These are phyloP conservation scores for Tympanuchus pallidicinctus DNA, from an alignment of 2,113 vertebrate species.

Conservation along the genomic window DNA sequence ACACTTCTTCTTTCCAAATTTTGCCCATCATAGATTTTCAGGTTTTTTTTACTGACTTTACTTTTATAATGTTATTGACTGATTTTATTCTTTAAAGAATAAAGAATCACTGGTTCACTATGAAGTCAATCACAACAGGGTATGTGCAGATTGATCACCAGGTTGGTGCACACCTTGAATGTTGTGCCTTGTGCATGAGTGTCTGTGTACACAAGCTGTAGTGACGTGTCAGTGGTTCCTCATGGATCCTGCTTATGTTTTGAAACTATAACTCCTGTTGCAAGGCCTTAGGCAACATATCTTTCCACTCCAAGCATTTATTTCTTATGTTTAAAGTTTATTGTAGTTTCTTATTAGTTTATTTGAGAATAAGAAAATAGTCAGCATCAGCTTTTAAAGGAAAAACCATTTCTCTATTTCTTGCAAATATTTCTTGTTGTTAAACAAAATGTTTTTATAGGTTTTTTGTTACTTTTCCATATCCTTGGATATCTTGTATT, in stretches of 20 bases:
- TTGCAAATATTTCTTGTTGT: not conserved
- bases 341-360: conserved; percentile 31
- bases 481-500: not conserved
- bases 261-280: not conserved
- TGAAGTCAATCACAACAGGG: not conserved
- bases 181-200: conserved; percentile 20
- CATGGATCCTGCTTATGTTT: not conserved
- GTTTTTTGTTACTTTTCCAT: conserved; percentile 17
- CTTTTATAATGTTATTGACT: conserved; percentile 44
- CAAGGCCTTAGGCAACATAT: not conserved
- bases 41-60: conserved; percentile 35
- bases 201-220: not conserved
- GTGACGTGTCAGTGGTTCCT: not conserved
- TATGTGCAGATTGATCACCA: not conserved
- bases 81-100: not conserved
- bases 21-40: conserved; percentile 12
- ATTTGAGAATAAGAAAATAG: conserved; percentile 26
- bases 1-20: not conserved
- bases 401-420: conserved; percentile 24
- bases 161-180: not conserved
- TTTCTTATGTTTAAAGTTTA: conserved; percentile 9
- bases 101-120: not conserved
- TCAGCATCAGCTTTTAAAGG: conserved; percentile 15
- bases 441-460: not conserved
- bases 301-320: not conserved